Base-by-base conservation (phyloP, 92 coral and sea anemone genomes). In the Palythoa heliodiscus region DNA sequence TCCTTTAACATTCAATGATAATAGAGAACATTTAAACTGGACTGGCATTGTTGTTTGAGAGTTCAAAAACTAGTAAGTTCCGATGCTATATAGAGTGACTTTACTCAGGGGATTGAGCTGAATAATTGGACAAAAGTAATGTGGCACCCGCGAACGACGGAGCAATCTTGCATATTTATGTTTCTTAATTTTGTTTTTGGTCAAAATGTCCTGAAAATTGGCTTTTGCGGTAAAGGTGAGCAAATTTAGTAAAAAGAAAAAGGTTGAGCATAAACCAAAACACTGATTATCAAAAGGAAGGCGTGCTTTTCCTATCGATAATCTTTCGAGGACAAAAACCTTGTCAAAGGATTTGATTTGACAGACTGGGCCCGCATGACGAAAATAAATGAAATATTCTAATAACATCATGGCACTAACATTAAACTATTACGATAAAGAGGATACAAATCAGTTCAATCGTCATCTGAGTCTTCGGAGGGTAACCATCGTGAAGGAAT, bases 1-100 rank as follows among this genome's bases (percentile, higher is more conserved):
- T 38, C 77, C 77, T 50, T 22, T 47, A 43, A 73, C 61, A 74
- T 74, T 74, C 38, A 74, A 29, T 11, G 60, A 74, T 50, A 74
- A 22, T 50, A 48, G 58, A 73, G 77, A 47, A 17, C 58, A 73
- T 48, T 73, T 73, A 73, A 72, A 72, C 77, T 73, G 77, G 77
- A 7, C 61, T 48, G 61, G 37, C 58, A 74, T 20, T 48, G 74
- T 70, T 12, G 74, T 37, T 70, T 70, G 50, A 15, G 74, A 70
- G 15, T 13, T 70, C 52, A 70, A 37, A 25, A 70, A 35, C 50
- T 43, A 43, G 4, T 43, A 70, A 70, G 14, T 37, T 70, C 47
- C 74, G 14, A 70, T 25, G 74, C 74, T 25, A 37, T 25, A 37
- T 70, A 25, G 52, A 70, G 52, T 37, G 74, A 70, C 74, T 70